Percentiles rank a stretch among this genome's conserved stretches.
These are phyloP conservation scores for Varanus komodoensis DNA, from an alignment of 2,113 vertebrate species.

Conservation along the genomic window DNA sequence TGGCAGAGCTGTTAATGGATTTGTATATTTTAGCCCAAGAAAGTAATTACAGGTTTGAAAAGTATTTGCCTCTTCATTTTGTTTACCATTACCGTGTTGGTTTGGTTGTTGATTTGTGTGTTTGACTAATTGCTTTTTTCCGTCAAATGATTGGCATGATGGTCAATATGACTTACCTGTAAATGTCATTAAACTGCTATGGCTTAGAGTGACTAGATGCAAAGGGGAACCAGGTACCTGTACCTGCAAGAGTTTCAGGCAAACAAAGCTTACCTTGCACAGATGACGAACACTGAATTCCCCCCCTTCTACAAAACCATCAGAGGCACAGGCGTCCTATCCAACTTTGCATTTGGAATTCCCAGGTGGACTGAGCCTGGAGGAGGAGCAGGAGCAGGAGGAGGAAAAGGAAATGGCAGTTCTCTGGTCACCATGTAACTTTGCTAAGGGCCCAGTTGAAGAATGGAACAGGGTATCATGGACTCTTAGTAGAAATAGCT, in stretches of 20 bases:
- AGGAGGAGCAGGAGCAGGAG: too few relatives aligned
- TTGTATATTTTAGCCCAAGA: neutral
- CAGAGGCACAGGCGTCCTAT: neutral
- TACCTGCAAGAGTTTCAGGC: neutral
- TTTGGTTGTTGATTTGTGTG: neutral
- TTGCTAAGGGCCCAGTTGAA: neutral
- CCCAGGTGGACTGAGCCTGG: neutral
- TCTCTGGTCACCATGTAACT: neutral
- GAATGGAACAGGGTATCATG: neutral
- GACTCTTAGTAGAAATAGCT: neutral
- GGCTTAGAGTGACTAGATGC: neutral
- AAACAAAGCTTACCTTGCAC: neutral
- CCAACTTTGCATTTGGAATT: neutral
- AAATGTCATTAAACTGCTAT: neutral
- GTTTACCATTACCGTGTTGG: neutral
- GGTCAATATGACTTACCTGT: neutral
- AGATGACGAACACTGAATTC: neutral
- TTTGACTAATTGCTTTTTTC: neutral
- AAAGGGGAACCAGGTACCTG: neutral
- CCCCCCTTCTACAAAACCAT: neutral
- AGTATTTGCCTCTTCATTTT: slow-evolving; percentile 20
- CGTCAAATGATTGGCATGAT: neutral
- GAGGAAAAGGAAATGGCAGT: neutral
- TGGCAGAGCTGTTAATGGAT: slow-evolving; percentile 42
- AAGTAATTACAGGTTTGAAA: slow-evolving; percentile 55